phyloP scores from a whole-genome alignment of 1,140 invertebrate species.

The Neuroterus valhalla region DNA sequence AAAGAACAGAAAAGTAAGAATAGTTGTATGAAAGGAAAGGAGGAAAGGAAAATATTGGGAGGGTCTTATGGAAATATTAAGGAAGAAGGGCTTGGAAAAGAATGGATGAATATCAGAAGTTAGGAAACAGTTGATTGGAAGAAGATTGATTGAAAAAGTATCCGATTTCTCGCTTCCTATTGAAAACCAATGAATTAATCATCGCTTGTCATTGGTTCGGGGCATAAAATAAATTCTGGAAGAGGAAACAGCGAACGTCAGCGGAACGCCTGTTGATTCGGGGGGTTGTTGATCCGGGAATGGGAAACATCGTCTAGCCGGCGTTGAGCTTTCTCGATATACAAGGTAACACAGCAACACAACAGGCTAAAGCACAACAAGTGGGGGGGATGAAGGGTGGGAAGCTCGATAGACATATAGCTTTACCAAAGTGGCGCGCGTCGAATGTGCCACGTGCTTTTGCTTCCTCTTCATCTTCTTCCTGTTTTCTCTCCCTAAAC shows the following conservation, averaged over 20 bases:
- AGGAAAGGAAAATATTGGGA: too few species aligned
- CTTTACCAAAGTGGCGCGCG: slow-evolving; percentile 51
- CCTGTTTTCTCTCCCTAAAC: slow-evolving; percentile 47
- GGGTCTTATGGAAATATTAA: too few species aligned
- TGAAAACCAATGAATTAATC: slow-evolving; percentile 14
- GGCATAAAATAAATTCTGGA: not conserved
- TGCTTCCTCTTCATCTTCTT: slow-evolving; percentile 44
- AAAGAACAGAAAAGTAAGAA: too few species aligned
- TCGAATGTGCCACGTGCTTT: slow-evolving; percentile 55
- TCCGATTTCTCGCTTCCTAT: not conserved
- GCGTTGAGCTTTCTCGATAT: slow-evolving; percentile 74
- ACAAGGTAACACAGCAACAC: slow-evolving; percentile 68
- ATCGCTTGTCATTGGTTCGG: not conserved
- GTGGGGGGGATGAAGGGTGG: slow-evolving; percentile 57
- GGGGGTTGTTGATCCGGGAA: slow-evolving; percentile 67
- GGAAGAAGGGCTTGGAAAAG: too few species aligned
- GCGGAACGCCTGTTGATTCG: slow-evolving; percentile 33
- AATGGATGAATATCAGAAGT: too few species aligned
- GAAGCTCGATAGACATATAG: slow-evolving; percentile 56
- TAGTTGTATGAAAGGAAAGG: too few species aligned
- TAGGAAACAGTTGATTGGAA: too few species aligned
- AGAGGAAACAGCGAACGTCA: slow-evolving; percentile 9
- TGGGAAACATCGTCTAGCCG: slow-evolving; percentile 69
- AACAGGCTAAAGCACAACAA: slow-evolving; percentile 59
- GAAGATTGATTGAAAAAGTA: too few species aligned